These are phyloP conservation scores for Drosophila pseudotalamancana DNA, from an alignment of 2,888 invertebrate genomes.

Conservation along the genomic window DNA sequence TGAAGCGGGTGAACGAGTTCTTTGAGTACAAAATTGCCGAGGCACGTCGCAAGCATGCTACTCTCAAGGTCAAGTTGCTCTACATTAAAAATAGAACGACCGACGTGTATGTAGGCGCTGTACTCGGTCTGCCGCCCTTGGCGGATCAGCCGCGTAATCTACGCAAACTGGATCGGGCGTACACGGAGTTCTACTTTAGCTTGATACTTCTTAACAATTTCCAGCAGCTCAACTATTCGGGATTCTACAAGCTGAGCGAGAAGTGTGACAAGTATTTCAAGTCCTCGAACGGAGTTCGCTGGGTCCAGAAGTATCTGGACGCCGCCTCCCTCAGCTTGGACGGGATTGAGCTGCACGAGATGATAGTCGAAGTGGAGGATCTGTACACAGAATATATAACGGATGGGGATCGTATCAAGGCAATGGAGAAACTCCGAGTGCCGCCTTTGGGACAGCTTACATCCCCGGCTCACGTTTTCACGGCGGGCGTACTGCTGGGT, in stretches of 20 bases:
- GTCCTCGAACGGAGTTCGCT: slow-evolving; percentile 92
- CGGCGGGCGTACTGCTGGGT: slow-evolving; percentile 96
- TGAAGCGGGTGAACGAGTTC: slow-evolving; percentile 97
- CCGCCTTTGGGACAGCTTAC: slow-evolving; percentile 95
- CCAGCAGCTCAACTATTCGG: slow-evolving; percentile 97
- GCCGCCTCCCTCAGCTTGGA: slow-evolving; percentile 1
- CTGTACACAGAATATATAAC: slow-evolving; percentile 92
- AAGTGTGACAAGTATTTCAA: slow-evolving; percentile 96
- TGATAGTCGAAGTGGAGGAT: slow-evolving; percentile 91
- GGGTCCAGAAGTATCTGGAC: slow-evolving; percentile 95
- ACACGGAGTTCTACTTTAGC: slow-evolving; percentile 98
- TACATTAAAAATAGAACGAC: not conserved
- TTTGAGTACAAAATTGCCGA: slow-evolving; percentile 98
- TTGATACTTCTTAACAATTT: slow-evolving; percentile 97
- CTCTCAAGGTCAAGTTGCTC: slow-evolving; percentile 86
- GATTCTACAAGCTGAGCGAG: slow-evolving; percentile 98
- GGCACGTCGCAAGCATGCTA: slow-evolving; percentile 95
- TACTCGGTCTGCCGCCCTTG: slow-evolving; percentile 28
- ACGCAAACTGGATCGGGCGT: slow-evolving; percentile 90
- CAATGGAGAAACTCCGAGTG: slow-evolving; percentile 98
- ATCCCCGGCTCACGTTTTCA: slow-evolving; percentile 95
- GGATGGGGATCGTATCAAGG: slow-evolving; percentile 94
- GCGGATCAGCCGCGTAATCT: slow-evolving; percentile 26
- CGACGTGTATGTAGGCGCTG: not conserved
- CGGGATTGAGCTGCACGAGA: slow-evolving; percentile 86